These are phyloP conservation scores for Clanis bilineata DNA, from an alignment of 2,888 invertebrate genomes.

Conservation along the genomic window DNA sequence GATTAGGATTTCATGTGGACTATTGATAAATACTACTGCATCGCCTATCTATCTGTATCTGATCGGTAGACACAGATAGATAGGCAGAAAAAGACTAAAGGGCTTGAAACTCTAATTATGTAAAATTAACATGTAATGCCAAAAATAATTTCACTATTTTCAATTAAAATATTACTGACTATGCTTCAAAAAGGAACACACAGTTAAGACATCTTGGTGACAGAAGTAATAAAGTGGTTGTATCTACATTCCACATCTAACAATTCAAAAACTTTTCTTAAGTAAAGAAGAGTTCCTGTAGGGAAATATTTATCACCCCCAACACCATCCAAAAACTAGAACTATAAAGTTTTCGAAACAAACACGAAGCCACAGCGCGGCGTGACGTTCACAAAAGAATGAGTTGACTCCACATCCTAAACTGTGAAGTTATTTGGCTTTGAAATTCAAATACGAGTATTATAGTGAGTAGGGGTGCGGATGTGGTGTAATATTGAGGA, in stretches of 20 bases:
- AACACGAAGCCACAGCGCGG: conserved; percentile 1
- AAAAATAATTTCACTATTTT: too few species aligned
- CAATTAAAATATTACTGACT: too few species aligned
- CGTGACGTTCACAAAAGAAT: conserved; percentile 14
- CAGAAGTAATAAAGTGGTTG: too few species aligned
- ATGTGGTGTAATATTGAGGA: conserved; percentile 24
- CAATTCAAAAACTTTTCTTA: not conserved
- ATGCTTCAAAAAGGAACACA: too few species aligned
- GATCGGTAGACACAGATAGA: too few species aligned
- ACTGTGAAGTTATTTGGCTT: conserved; percentile 36
- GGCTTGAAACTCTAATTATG: too few species aligned
- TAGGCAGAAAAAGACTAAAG: too few species aligned
- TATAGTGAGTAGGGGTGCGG: conserved; percentile 33
- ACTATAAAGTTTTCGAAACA: conserved; percentile 3
- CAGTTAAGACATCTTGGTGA: too few species aligned
- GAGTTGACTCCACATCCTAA: conserved; percentile 26
- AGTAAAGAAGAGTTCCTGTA: not conserved
- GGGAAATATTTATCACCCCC: not conserved
- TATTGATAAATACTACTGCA: too few species aligned
- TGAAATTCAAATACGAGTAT: conserved; percentile 53
- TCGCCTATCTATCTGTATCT: too few species aligned
- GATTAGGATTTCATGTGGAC: too few species aligned
- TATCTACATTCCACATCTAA: not conserved
- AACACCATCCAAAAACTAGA: not conserved
- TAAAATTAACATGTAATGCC: too few species aligned